These are phyloP conservation scores for cattle (Bos taurus) DNA, from an alignment of 2,113 vertebrate genomes.

Conservation along the genomic window DNA sequence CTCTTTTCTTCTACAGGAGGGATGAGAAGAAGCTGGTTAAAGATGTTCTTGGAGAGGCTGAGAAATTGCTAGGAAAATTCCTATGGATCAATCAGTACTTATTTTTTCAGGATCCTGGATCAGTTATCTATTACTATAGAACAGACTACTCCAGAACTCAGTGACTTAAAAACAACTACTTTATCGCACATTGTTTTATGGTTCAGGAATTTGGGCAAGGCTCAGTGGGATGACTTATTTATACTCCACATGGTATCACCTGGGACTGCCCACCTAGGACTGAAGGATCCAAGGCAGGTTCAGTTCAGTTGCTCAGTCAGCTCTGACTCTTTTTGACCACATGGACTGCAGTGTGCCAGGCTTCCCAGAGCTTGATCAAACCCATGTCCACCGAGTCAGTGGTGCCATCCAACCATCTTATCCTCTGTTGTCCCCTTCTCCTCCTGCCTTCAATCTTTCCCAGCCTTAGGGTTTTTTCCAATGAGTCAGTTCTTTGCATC, in stretches of 20 bases:
- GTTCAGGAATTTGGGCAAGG: background rate
- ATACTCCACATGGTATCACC: background rate
- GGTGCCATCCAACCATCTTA: background rate
- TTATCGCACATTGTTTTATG: background rate
- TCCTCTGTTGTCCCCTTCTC: background rate
- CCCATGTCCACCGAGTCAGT: background rate
- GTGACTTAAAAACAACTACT: background rate
- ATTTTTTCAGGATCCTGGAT: background rate
- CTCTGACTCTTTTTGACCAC: background rate
- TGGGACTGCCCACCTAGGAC: no score
- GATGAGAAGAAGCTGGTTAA: background rate
- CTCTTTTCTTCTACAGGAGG: background rate
- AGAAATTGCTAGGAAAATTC: background rate
- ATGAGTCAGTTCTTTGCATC: background rate
- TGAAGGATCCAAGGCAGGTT: background rate
- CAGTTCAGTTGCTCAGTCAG: background rate
- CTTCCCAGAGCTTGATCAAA: background rate
- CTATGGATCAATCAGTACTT: background rate
- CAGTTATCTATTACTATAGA: background rate
- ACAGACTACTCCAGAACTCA: background rate
- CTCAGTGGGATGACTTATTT: background rate
- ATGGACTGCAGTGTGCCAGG: background rate
- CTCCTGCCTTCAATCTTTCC: background rate
- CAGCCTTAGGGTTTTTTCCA: background rate
- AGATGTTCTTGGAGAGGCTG: background rate